These are phyloP conservation scores for Trichogramma evanescens DNA, from an alignment of 2,888 invertebrate genomes.

Conservation along the genomic window DNA sequence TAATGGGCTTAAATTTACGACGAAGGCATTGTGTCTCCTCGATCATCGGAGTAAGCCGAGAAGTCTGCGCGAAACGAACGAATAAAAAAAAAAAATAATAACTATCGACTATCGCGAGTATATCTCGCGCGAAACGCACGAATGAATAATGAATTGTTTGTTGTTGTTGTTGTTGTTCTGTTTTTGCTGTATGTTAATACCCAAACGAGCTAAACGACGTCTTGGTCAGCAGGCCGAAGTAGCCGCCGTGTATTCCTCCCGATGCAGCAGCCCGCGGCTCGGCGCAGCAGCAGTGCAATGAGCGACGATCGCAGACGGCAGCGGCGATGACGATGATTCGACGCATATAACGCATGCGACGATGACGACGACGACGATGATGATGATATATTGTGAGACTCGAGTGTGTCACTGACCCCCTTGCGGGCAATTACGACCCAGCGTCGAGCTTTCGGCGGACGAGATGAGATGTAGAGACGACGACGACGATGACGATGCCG, in stretches of 20 bases:
- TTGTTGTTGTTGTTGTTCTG: no score
- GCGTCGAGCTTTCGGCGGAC: background rate
- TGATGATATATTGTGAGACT: no score
- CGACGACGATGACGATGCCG: background rate
- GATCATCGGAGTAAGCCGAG: no score
- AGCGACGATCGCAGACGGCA: background rate
- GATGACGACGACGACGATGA: no score
- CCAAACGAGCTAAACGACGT: slow-evolving; percentile 11
- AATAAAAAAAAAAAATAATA: background rate
- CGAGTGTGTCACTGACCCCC: no score
- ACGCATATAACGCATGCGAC: background rate
- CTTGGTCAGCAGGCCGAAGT: no score
- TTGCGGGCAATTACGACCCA: no score
- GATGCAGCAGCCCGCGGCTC: no score
- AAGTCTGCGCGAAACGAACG: background rate
- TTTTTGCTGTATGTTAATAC: background rate
- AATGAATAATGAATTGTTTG: slow-evolving; percentile 8
- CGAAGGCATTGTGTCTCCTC: no score
- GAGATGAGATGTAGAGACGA: background rate
- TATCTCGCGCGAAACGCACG: background rate
- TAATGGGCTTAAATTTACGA: no score
- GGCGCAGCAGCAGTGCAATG: background rate
- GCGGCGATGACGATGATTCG: background rate
- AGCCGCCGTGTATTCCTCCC: no score
- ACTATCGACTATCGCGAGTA: background rate